Conservation (phyloP, 2,888 invertebrate genomes). For the Xylota sylvarum region DNA sequence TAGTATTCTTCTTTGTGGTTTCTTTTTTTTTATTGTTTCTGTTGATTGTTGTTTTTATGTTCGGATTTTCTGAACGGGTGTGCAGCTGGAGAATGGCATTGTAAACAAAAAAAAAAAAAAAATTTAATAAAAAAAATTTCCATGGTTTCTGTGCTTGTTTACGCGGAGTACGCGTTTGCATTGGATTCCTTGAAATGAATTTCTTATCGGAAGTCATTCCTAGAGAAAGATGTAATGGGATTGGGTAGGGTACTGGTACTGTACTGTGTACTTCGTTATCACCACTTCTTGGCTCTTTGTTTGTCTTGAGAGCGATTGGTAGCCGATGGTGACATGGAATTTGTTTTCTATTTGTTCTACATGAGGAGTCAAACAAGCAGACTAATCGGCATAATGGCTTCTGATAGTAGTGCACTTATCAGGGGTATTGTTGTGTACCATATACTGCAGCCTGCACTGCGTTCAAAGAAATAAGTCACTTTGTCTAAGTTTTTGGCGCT, state of each 20-base stretch:
- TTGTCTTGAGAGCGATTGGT: conserved; percentile 56
- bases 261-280: conserved; percentile 32
- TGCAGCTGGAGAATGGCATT: conserved; percentile 8
- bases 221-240: conserved; percentile 28
- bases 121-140: neutral
- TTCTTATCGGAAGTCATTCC: conserved; percentile 49
- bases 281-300: conserved; percentile 40
- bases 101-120: conserved; percentile 3
- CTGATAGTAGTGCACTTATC: conserved; percentile 26
- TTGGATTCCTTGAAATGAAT: neutral
- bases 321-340: conserved; percentile 24
- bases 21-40: conserved; percentile 44
- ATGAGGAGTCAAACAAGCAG: conserved; percentile 13
- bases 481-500: neutral
- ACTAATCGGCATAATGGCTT: conserved; percentile 33
- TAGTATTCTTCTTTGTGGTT: conserved; percentile 48
- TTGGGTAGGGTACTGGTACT: conserved; percentile 12
- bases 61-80: neutral
- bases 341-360: conserved; percentile 52
- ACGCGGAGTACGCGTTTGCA: conserved; percentile 3
- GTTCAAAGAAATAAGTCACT: neutral
- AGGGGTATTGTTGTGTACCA: neutral
- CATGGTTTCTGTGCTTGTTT: conserved; percentile 33
- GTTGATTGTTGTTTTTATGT: conserved; percentile 22
- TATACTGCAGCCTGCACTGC: neutral